Conservation (phyloP, 2,797 vertebrate genomes). For the Sebastes vulpes region DNA sequence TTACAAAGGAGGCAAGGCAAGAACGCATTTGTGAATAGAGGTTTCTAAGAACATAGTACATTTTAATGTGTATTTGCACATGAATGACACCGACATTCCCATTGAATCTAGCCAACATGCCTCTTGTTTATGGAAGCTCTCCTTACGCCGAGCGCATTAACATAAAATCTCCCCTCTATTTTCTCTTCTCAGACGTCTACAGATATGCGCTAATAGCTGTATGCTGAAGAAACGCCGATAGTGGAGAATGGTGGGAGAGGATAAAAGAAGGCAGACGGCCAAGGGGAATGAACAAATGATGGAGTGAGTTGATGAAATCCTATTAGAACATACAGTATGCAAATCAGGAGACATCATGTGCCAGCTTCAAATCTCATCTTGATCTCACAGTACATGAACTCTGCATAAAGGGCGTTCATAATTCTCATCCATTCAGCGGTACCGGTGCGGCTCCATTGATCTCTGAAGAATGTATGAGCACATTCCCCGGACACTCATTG, state of each 20-base stretch:
- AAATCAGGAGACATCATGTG: constrained; percentile 48
- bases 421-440: constrained; percentile 34
- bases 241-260: background rate
- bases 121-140: constrained; percentile 43
- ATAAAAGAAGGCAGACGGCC: constrained; percentile 20
- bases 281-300: constrained; percentile 41
- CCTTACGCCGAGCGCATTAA: constrained; percentile 9
- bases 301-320: constrained; percentile 45
- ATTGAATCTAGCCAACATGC: constrained; percentile 15
- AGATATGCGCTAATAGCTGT: constrained; percentile 28
- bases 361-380: constrained; percentile 45
- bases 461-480: constrained; percentile 43
- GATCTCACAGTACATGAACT: constrained; percentile 45
- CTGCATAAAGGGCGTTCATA: constrained; percentile 26
- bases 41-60: constrained; percentile 6
- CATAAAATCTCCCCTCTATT: constrained; percentile 14
- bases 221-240: constrained; percentile 4
- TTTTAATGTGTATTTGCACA: constrained; percentile 56
- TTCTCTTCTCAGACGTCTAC: constrained; percentile 11
- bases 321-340: constrained; percentile 49
- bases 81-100: constrained; percentile 30
- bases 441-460: constrained; percentile 40
- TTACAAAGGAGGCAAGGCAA: constrained; percentile 17
- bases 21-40: constrained; percentile 20
- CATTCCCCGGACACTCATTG: constrained; percentile 55